A percentile compares a stretch with the other conserved stretches of the same genome.
These are phyloP conservation scores for Crotophaga sulcirostris DNA, from an alignment of 2,113 vertebrate species.

Conservation along the genomic window DNA sequence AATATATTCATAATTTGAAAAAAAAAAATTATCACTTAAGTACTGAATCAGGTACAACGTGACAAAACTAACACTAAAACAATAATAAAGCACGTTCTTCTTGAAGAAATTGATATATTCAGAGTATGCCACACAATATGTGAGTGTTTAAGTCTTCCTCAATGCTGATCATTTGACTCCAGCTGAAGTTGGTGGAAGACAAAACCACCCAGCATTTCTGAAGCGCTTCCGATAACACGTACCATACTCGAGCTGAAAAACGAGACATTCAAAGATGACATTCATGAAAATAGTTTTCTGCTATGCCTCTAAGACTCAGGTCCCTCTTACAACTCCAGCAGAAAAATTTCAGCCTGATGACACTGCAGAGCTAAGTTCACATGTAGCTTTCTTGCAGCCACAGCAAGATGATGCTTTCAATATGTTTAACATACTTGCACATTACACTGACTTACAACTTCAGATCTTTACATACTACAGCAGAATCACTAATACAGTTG, in stretches of 20 bases:
- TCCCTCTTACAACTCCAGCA: not conserved
- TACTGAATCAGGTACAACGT: not conserved
- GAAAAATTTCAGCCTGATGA: not conserved
- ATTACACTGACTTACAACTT: not conserved
- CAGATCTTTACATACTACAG: not conserved
- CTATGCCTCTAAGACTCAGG: not conserved
- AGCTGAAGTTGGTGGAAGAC: not conserved
- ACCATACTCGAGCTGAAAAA: not conserved
- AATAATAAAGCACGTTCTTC: not conserved
- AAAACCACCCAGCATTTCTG: not conserved
- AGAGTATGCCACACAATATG: not conserved
- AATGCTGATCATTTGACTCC: not conserved
- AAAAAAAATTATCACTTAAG: not conserved
- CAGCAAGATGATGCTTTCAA: not conserved
- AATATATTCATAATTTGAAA: not conserved
- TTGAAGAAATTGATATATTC: not conserved
- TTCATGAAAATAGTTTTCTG: not conserved
- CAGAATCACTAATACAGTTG: not conserved
- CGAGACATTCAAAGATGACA: not conserved
- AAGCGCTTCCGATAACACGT: not conserved
- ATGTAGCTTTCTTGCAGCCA: not conserved
- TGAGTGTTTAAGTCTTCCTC: not conserved
- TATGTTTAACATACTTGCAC: not conserved
- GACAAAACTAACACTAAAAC: not conserved
- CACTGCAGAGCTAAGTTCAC: not conserved